Evolutionary conservation across 2,113 vertebrate genomes (phyloP).

Genomic region (Chlamydotis undulata): DNA sequence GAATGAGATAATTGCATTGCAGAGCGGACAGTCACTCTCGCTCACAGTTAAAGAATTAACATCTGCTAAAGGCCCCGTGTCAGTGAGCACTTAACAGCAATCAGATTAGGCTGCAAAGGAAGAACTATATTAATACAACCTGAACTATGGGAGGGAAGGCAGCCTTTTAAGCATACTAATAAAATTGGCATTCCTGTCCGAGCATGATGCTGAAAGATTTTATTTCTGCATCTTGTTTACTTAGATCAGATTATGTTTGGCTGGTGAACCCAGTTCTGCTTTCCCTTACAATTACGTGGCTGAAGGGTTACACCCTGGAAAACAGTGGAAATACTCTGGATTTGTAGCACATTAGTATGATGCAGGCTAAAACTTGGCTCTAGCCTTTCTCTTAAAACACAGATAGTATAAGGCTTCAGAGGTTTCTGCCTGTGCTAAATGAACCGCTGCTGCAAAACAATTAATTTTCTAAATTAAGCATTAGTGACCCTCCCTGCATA

Average conservation of each 20-base stretch:
- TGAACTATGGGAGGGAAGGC: neutral
- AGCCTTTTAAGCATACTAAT: neutral
- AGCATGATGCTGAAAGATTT: neutral
- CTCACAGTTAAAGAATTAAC: constrained; percentile 45
- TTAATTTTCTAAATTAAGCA: neutral
- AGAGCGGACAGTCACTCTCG: constrained; percentile 58
- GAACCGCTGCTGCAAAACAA: neutral
- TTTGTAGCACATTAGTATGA: neutral
- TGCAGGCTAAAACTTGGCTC: neutral
- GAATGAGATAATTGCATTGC: constrained; percentile 67
- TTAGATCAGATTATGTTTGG: neutral
- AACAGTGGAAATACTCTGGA: neutral
- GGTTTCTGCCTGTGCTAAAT: neutral
- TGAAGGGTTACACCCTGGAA: constrained; percentile 38
- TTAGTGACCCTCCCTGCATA: neutral
- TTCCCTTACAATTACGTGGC: neutral
- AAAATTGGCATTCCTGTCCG: neutral
- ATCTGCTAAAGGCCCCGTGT: constrained; percentile 28
- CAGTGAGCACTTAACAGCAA: neutral
- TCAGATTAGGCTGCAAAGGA: neutral
- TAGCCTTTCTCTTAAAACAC: neutral
- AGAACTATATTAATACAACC: neutral
- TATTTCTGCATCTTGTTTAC: constrained; percentile 24
- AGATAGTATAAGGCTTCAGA: neutral
- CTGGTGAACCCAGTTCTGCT: neutral